Evolutionary conservation across 2,797 vertebrate genomes (phyloP).

Genomic region (Cyprinodon diabolis): DNA sequence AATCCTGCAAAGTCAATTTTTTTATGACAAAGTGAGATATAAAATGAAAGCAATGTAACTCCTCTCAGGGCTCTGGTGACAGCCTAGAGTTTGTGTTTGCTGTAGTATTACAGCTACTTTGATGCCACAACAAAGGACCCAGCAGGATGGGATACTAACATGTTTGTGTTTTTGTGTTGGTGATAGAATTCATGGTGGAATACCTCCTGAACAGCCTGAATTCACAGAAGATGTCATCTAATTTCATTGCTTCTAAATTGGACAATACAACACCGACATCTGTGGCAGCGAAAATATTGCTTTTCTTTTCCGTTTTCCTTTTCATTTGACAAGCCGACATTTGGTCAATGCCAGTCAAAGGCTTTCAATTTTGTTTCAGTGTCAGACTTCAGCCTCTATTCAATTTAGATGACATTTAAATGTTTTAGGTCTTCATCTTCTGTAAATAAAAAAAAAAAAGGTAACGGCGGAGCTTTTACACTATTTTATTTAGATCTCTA

Average conservation of each 20-base stretch:
- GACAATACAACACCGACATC: not conserved
- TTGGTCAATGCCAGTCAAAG: not conserved
- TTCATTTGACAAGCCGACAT: slow-evolving; percentile 5
- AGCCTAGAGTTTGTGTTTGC: not conserved
- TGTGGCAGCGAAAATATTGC: not conserved
- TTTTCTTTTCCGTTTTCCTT: not conserved
- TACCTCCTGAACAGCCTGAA: not conserved
- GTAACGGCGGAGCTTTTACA: not conserved
- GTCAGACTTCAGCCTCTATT: not conserved
- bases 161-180: not conserved
- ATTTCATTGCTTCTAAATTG: not conserved
- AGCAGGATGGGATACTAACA: not conserved
- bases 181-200: not conserved
- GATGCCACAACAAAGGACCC: not conserved
- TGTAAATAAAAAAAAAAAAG: not conserved
- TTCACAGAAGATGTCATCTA: not conserved
- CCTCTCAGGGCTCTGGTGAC: not conserved
- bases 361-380: not conserved
- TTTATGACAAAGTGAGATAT: not conserved
- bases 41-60: not conserved
- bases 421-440: not conserved
- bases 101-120: not conserved
- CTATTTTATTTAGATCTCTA: not conserved
- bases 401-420: not conserved
- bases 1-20: not conserved